phyloP scores from a whole-genome alignment of 2,888 invertebrate species.

The Amphipyra berbera region DNA sequence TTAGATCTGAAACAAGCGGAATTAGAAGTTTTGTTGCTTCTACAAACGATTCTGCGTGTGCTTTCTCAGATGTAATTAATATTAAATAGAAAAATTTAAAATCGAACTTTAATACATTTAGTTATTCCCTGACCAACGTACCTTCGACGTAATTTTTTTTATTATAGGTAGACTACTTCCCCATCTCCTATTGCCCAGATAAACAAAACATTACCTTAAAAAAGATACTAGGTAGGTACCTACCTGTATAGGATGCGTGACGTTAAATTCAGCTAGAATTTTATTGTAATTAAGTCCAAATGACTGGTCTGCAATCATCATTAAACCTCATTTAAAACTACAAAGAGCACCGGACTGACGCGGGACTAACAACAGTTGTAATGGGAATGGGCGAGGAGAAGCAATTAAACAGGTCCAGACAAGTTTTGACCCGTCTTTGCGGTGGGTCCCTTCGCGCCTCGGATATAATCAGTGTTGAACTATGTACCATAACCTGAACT shows the following conservation, averaged over 20 bases:
- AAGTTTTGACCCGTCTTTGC: constrained; percentile 66
- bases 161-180: too few species aligned
- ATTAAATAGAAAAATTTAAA: too few species aligned
- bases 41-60: too few species aligned
- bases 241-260: not conserved
- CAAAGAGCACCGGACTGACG: constrained; percentile 51
- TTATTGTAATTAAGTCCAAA: constrained; percentile 40
- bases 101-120: too few species aligned
- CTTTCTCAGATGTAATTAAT: too few species aligned
- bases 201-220: too few species aligned
- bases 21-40: too few species aligned
- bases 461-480: constrained; percentile 73
- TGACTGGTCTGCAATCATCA: constrained; percentile 55
- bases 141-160: too few species aligned
- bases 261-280: constrained; percentile 3
- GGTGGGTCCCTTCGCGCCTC: constrained; percentile 67
- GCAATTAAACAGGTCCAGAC: constrained; percentile 70
- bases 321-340: constrained; percentile 61
- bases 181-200: too few species aligned
- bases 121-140: too few species aligned
- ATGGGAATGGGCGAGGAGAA: constrained; percentile 60
- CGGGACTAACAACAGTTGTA: constrained; percentile 47
- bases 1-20: too few species aligned
- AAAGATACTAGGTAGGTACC: not conserved
- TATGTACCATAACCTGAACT: constrained; percentile 57